Evolutionary conservation across 2,888 invertebrate genomes (phyloP).

Genomic region (Xestia xanthographa): DNA sequence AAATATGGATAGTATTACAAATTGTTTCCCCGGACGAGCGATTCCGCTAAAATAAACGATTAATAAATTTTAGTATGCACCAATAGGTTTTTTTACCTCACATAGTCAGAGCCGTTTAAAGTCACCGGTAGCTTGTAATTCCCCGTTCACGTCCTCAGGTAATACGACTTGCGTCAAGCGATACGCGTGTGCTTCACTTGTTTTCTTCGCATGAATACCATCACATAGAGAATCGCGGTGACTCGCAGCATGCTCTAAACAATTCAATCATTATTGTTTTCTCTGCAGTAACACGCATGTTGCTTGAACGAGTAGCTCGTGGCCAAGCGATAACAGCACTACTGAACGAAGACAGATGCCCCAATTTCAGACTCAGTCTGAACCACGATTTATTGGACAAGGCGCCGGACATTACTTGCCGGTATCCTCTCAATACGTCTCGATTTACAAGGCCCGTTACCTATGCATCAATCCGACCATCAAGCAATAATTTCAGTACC

Average conservation of each 20-base stretch:
- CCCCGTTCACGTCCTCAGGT: not conserved
- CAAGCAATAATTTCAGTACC: not conserved
- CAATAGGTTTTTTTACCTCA: not conserved
- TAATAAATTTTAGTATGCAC: not conserved
- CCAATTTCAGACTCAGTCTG: conserved; percentile 52
- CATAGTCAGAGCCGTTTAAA: not conserved
- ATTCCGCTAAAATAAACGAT: not conserved
- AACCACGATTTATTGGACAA: conserved; percentile 51
- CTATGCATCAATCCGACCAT: conserved; percentile 45
- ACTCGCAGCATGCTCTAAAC: not conserved
- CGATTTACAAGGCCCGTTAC: conserved; percentile 51
- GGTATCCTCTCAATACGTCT: conserved; percentile 51
- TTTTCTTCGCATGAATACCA: not conserved
- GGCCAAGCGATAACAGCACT: conserved; percentile 5
- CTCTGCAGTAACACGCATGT: not conserved
- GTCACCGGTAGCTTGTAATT: not conserved
- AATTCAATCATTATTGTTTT: not conserved
- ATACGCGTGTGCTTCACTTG: not conserved
- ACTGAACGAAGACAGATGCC: conserved; percentile 48
- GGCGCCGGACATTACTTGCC: conserved; percentile 53
- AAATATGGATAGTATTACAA: not conserved
- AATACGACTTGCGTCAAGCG: not conserved
- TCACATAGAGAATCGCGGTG: not conserved
- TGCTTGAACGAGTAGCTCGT: not conserved
- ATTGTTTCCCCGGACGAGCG: not conserved